phyloP scores from a whole-genome alignment of 2,797 vertebrate genomes.

The Hipposideros larvatus region DNA sequence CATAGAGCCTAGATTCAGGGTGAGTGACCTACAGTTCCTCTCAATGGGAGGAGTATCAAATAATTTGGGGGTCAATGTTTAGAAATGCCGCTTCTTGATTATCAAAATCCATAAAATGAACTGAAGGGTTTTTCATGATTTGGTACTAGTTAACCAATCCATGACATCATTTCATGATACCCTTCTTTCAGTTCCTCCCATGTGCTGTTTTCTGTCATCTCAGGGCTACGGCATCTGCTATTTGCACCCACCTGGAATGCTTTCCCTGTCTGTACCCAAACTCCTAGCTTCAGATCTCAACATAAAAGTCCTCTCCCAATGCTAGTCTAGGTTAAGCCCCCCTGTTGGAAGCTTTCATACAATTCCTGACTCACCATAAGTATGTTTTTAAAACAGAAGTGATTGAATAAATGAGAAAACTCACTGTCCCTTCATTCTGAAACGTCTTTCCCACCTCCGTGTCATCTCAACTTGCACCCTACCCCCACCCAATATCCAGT shows the following conservation, averaged over 20 bases:
- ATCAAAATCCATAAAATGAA: background rate
- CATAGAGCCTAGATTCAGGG: background rate
- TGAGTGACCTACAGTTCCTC: background rate
- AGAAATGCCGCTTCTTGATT: background rate
- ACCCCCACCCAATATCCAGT: background rate
- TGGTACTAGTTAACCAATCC: background rate
- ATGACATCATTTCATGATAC: background rate
- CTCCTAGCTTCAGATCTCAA: background rate
- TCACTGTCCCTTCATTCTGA: background rate
- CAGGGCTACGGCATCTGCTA: background rate
- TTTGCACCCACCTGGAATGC: background rate
- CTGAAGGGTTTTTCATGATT: background rate
- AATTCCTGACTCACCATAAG: background rate
- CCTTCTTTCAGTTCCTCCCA: background rate
- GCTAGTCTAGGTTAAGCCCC: background rate
- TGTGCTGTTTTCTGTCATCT: background rate
- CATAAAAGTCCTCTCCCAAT: background rate
- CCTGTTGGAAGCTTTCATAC: background rate
- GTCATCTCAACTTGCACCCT: background rate
- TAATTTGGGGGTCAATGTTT: background rate
- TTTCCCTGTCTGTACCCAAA: background rate
- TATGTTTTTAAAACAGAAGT: background rate
- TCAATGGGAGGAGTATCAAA: background rate
- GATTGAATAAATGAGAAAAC: background rate
- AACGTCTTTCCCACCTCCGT: background rate